Conservation (phyloP, 1,140 invertebrate species). For the Eurosta solidaginis region DNA sequence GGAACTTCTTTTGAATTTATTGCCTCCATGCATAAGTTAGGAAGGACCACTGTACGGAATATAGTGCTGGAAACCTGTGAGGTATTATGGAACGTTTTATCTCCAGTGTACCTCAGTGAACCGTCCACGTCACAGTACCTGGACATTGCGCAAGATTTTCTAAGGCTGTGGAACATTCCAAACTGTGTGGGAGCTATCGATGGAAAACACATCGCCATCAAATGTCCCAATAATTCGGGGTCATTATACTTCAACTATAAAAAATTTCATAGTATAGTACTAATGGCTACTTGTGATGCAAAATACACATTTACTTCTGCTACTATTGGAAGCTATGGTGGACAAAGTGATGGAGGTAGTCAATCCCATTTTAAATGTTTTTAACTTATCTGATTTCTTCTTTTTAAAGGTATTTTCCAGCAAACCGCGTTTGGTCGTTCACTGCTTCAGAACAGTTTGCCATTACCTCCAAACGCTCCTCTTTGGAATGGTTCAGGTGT, state of each 20-base stretch:
- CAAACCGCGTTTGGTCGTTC: slow-evolving; percentile 38
- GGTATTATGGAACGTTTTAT: too few species aligned
- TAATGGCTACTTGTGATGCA: slow-evolving; percentile 60
- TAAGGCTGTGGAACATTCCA: too few species aligned
- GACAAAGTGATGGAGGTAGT: slow-evolving; percentile 56
- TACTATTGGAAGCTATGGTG: slow-evolving; percentile 10
- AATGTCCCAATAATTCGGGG: slow-evolving; percentile 41
- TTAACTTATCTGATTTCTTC: too few species aligned
- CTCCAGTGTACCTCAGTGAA: too few species aligned
- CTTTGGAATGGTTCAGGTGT: slow-evolving; percentile 41
- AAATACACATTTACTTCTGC: slow-evolving; percentile 54
- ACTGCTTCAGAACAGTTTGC: slow-evolving; percentile 37
- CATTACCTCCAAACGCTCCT: background rate
- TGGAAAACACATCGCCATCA: slow-evolving; percentile 58
- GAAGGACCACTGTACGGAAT: too few species aligned
- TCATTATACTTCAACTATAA: slow-evolving; percentile 61
- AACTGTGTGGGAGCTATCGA: slow-evolving; percentile 60
- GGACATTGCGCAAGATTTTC: too few species aligned
- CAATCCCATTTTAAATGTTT: slow-evolving; percentile 43
- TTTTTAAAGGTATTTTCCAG: too few species aligned
- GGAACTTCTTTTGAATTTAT: too few species aligned
- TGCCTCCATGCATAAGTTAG: too few species aligned
- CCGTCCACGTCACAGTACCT: too few species aligned
- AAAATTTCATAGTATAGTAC: slow-evolving; percentile 53
- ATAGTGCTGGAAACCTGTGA: too few species aligned